Evolutionary conservation across 2,888 invertebrate species (phyloP).

Genomic region (Caenorhabditis virilis): DNA sequence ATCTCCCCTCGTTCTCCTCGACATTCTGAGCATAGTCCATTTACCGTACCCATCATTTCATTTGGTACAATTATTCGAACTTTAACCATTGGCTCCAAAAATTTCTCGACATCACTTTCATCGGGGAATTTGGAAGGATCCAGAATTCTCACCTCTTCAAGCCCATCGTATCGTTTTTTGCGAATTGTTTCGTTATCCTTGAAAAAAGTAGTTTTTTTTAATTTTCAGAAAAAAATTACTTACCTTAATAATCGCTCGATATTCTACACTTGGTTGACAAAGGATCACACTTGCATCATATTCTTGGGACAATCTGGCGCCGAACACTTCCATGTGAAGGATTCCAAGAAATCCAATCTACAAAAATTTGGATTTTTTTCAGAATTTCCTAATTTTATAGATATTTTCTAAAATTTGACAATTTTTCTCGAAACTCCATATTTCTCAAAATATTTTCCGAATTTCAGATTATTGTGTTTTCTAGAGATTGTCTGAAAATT

Average conservation of each 20-base stretch:
- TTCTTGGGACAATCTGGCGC: constrained; percentile 73
- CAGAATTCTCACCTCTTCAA: constrained; percentile 53
- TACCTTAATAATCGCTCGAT: constrained; percentile 69
- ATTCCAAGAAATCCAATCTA: constrained; percentile 69
- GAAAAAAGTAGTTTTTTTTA: neutral
- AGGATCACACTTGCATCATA: constrained; percentile 72
- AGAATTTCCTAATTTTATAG: too few species aligned
- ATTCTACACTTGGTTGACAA: constrained; percentile 73
- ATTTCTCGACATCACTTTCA: constrained; percentile 54
- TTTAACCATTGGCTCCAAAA: constrained; percentile 63
- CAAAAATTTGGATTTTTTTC: neutral
- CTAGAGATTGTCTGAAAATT: too few species aligned
- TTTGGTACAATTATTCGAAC: constrained; percentile 61
- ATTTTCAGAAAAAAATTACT: neutral
- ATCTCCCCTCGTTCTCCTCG: constrained; percentile 64
- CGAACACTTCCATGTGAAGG: constrained; percentile 73
- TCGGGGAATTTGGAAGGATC: constrained; percentile 58
- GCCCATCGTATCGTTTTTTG: constrained; percentile 58
- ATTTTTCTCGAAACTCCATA: too few species aligned
- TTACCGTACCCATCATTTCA: constrained; percentile 60
- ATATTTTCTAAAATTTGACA: too few species aligned
- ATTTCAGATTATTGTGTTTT: too few species aligned
- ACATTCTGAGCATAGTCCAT: constrained; percentile 57
- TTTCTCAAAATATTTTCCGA: too few species aligned
- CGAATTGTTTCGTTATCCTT: constrained; percentile 61